A percentile compares a stretch with the other conserved stretches of the same genome.
Conservation (phyloP, 2,888 invertebrate genomes). For the Microctonus brassicae region DNA sequence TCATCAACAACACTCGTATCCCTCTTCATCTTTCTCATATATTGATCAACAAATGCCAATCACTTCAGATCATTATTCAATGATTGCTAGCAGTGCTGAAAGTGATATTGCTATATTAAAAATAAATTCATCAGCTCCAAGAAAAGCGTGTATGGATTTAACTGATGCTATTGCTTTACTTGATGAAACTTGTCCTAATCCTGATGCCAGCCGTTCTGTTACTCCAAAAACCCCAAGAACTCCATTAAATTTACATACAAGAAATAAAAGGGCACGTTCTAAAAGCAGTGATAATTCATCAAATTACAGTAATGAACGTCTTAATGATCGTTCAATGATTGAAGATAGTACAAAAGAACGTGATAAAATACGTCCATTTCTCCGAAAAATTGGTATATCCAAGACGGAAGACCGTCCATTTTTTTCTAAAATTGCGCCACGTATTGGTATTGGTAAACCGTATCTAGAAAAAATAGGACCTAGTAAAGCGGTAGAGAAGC, state of each 20-base stretch:
- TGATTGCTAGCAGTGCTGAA: constrained; percentile 61
- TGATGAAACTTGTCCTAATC: constrained; percentile 67
- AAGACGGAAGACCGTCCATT: constrained; percentile 66
- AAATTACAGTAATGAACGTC: constrained; percentile 62
- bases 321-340: constrained; percentile 56
- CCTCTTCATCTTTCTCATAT: constrained; percentile 47
- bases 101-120: constrained; percentile 49
- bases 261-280: constrained; percentile 62
- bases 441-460: constrained; percentile 58
- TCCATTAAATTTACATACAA: constrained; percentile 61
- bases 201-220: constrained; percentile 61
- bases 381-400: constrained; percentile 65
- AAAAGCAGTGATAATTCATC: constrained; percentile 67
- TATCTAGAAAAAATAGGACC: constrained; percentile 66
- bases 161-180: constrained; percentile 64
- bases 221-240: constrained; percentile 64
- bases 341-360: constrained; percentile 45
- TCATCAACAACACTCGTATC: constrained; percentile 59
- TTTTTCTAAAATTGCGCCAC: constrained; percentile 59
- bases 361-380: constrained; percentile 60
- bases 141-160: constrained; percentile 66
- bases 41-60: constrained; percentile 15
- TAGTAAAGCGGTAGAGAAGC: constrained; percentile 63
- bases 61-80: constrained; percentile 51
- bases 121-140: constrained; percentile 43